Conservation (phyloP, 2,797 vertebrate genomes). For the Acomys russatus region DNA sequence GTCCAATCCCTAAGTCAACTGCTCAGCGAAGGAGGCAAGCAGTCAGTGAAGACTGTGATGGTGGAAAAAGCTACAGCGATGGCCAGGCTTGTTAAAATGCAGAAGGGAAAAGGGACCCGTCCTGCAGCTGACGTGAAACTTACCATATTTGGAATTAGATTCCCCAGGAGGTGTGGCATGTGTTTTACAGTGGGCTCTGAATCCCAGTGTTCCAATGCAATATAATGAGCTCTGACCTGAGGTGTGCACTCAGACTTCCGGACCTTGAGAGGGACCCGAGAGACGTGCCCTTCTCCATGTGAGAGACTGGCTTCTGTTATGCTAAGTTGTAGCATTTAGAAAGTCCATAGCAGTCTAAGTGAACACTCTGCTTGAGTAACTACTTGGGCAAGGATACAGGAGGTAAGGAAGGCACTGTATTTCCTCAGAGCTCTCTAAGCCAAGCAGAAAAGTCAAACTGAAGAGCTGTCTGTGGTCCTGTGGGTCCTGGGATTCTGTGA, state of each 20-base stretch:
- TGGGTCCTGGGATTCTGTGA: conserved; percentile 65
- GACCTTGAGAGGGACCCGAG: background rate
- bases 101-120: conserved; percentile 73
- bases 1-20: conserved; percentile 88
- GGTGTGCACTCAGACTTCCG: conserved; percentile 80
- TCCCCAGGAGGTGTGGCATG: conserved; percentile 84
- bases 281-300: conserved; percentile 76
- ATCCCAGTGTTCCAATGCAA: conserved; percentile 83
- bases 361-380: conserved; percentile 53
- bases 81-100: conserved; percentile 40
- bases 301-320: conserved; percentile 78
- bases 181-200: conserved; percentile 85
- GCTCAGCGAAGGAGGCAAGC: conserved; percentile 78
- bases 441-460: conserved; percentile 49
- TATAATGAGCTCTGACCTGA: conserved; percentile 80
- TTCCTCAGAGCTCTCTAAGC: conserved; percentile 73
- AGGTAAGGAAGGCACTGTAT: conserved; percentile 27
- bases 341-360: conserved; percentile 62
- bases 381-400: conserved; percentile 48
- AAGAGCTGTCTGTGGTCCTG: background rate
- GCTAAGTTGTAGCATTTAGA: conserved; percentile 70
- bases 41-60: conserved; percentile 70
- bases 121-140: conserved; percentile 84
- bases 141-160: conserved; percentile 83
- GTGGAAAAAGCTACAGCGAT: conserved; percentile 68